Base-by-base conservation (phyloP, 2,888 invertebrate species). In the Spilosoma lubricipeda region DNA sequence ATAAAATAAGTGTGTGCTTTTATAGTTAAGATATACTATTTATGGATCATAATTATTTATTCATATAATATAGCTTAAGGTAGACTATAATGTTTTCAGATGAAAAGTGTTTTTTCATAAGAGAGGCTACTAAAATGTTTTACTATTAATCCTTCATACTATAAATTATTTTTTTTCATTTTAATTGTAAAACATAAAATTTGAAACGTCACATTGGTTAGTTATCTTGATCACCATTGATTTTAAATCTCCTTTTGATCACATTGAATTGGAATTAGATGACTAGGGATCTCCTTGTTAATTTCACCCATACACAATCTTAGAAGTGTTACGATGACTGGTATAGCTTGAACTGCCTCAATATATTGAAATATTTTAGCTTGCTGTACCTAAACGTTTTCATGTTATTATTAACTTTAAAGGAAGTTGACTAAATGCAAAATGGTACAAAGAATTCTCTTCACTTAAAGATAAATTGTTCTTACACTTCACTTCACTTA, bases 21-120 rank as follows among this genome's bases (percentile, higher is more conserved):
- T 69, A 33, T 68, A 33, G 48, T 52, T 59, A 27, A 63, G 52
- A 68, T 33, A 68, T 48, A 27, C 13, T 67, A 33, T 52, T 13
- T 8, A 39, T 52, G 52, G 11, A 45, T 48, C 30, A 30, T 9
- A 33, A 33, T 11, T 20, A 45, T 68, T 13, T 68, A 68, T 30
- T 67, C 23, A 48, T 48, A 42, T 39, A 63, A 42, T 20, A 59
- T 27, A n/a, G 23, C 23, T 39, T 39, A 39, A 39, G 11, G 56
- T 56, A 23, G 3, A 11, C 56, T 56, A 56, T n/a, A 2, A 11
- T 56, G 11, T n/a, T n/a, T 56, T 56, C 0, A 23, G 15, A 1
- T 3, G 13, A 42, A n/a, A 45, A 59, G 13, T 27, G 30, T 63
- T 27, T 18, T 3, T 63, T 63, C 30, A 0, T n/a, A 11, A 59